Percentiles rank a stretch among this genome's conserved stretches.
Evolutionary conservation across 2,888 invertebrate species (phyloP).

Genomic region (Pristionchus exspectatus): DNA sequence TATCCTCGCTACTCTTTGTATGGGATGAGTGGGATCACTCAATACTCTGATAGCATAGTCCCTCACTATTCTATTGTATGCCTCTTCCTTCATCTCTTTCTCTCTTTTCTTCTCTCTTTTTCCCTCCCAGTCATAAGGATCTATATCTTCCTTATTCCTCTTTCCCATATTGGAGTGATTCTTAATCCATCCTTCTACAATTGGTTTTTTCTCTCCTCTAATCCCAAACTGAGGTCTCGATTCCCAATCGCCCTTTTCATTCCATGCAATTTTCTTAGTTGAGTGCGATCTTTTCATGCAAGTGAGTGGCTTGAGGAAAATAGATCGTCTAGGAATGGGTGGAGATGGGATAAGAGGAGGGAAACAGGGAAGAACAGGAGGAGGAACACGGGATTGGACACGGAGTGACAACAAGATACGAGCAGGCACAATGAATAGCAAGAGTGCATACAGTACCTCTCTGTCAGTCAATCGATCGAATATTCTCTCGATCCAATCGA

Average conservation of each 20-base stretch:
- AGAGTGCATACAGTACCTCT: constrained; percentile 28
- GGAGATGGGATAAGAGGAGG: not conserved
- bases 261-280: constrained; percentile 13
- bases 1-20: constrained; percentile 50
- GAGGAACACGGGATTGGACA: too few relatives aligned
- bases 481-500: not conserved
- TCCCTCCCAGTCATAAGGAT: constrained; percentile 46
- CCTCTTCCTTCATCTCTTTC: constrained; percentile 1
- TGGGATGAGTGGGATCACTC: constrained; percentile 52
- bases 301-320: constrained; percentile 8
- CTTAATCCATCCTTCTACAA: constrained; percentile 27
- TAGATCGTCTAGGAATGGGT: not conserved
- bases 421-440: constrained; percentile 16
- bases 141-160: not conserved
- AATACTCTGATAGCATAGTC: constrained; percentile 52
- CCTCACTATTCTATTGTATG: constrained; percentile 32
- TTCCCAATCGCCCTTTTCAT: constrained; percentile 27
- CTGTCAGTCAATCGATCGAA: constrained; percentile 40
- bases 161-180: not conserved
- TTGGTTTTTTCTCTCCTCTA: constrained; percentile 30
- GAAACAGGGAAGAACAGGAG: not conserved
- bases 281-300: constrained; percentile 40
- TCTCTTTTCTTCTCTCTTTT: constrained; percentile 43
- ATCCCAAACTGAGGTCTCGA: constrained; percentile 1
- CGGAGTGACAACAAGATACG: not conserved